Base-by-base conservation (phyloP, 2,888 invertebrate genomes). In the Siphonodentalium dalli region DNA sequence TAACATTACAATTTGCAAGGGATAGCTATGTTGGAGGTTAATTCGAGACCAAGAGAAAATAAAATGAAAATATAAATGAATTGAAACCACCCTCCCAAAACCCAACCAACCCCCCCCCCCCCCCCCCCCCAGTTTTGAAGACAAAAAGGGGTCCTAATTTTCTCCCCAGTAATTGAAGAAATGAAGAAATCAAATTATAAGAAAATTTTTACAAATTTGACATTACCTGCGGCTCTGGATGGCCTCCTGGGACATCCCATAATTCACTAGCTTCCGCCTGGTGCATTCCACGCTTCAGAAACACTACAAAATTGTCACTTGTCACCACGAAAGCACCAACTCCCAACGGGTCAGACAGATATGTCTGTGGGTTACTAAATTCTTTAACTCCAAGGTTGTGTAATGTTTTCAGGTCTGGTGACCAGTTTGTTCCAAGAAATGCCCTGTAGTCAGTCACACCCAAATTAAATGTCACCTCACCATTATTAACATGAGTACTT, bases 231-330 rank as follows among this genome's bases (percentile, higher is more conserved):
- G 83, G 83, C 66, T 83, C 83, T n/a, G 83, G 77, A 67, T 83
- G 83, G 7, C 83, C 83, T 3, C 83, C 83, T 9, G 83, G 83
- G 21, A 81, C 65, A 64, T 83, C 83, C 66, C 81, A 72, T 29
- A 77, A 48, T 3, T 75, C 78, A n/a, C 70, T 67, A 18, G 80
- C 80, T 65, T 84, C 83, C 4, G 75, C 82, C 63, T 79, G 80
- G 58, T 76, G 69, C 23, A 61, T 53, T 49, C 82, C 82, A 45
- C 83, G 65, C 47, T 69, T 69, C 9, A 81, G 62, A 33, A 83
- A 69, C 6, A 83, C 68, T 26, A 81, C 62, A 27, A 66, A 62
- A 15, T 76, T 56, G 59, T 84, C 83, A 7, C 44, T 48, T 3
- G 83, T 82, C 29, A 76, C 47, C 2, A 83, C 63, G 23, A 83